Evolutionary conservation across 2,888 invertebrate species (phyloP).

Genomic region (Lasioglossum vierecki): DNA sequence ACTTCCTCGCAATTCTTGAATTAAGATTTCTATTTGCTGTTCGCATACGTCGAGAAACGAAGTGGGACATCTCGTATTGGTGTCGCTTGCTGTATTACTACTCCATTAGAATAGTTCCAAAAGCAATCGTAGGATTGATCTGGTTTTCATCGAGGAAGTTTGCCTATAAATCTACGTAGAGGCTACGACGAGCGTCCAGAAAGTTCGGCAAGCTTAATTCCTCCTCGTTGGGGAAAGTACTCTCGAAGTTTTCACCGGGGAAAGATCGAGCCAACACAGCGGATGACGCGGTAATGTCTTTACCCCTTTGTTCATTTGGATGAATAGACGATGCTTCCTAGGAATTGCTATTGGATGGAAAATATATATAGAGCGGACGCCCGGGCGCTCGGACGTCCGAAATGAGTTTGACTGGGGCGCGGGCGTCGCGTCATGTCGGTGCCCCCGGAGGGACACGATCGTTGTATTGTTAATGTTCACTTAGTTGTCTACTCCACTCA

Average conservation of each 20-base stretch:
- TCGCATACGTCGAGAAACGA: background rate
- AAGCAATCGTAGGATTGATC: background rate
- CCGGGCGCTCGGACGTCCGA: too few species aligned
- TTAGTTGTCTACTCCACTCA: background rate
- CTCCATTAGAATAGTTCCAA: background rate
- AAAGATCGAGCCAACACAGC: background rate
- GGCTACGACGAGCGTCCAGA: background rate
- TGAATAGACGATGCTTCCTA: background rate
- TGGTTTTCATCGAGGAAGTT: constrained; percentile 15
- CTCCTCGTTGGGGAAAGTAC: constrained; percentile 7
- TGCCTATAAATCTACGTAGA: constrained; percentile 15
- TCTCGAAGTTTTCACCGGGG: constrained; percentile 3
- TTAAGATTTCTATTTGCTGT: background rate
- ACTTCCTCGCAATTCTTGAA: background rate
- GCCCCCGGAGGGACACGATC: background rate
- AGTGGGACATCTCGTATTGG: too few species aligned
- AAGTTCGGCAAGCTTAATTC: constrained; percentile 19
- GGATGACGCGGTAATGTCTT: background rate
- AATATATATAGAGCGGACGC: too few species aligned
- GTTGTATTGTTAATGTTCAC: constrained; percentile 18
- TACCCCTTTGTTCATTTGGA: background rate
- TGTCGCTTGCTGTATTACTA: background rate
- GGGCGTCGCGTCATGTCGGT: too few species aligned
- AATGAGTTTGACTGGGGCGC: too few species aligned
- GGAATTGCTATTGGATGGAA: background rate